Conservation (phyloP, 2,113 vertebrate species). For the Neogale vison region DNA sequence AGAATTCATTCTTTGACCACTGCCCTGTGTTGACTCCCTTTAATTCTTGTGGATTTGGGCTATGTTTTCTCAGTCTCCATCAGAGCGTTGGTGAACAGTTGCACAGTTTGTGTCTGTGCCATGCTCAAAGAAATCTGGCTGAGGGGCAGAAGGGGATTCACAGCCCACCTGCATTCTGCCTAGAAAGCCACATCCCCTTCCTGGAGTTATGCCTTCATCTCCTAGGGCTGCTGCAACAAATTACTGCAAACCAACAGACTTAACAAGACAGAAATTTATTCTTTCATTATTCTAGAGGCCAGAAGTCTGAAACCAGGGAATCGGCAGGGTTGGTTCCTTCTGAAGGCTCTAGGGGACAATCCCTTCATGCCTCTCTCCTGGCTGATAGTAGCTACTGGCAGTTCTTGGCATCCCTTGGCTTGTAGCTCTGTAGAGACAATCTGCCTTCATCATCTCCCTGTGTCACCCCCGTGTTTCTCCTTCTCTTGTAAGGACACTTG, state of each 20-base stretch:
- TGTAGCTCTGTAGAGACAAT: neutral
- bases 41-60: neutral
- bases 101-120: neutral
- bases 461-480: neutral
- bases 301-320: neutral
- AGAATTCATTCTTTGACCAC: neutral
- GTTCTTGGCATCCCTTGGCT: neutral
- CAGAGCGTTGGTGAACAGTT: neutral
- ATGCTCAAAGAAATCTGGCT: neutral
- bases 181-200: neutral
- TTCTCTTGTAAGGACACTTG: neutral
- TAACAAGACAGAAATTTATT: neutral
- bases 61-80: neutral
- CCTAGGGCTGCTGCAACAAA: neutral
- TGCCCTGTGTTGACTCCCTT: neutral
- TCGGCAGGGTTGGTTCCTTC: neutral
- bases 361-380: neutral
- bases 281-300: neutral
- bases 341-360: neutral
- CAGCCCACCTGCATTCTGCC: neutral
- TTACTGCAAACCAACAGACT: neutral
- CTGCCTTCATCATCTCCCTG: neutral
- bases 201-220: neutral
- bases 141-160: neutral
- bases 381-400: neutral